Conservation (phyloP, 2,888 invertebrate genomes). For the Oscheius sp. region DNA sequence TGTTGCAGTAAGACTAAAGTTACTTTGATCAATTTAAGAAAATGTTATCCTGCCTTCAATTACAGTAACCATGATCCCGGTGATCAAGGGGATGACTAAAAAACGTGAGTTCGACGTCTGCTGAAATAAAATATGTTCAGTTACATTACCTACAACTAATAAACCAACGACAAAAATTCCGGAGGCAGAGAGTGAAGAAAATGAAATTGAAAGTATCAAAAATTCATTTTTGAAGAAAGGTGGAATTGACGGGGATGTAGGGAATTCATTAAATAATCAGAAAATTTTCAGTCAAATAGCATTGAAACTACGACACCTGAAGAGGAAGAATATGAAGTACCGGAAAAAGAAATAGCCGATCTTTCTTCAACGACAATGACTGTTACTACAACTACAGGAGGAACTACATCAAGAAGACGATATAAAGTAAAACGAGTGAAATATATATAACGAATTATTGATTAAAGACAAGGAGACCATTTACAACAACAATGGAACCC, state of each 20-base stretch:
- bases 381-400: neutral
- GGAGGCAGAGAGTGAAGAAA: slow-evolving; percentile 29
- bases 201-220: slow-evolving; percentile 29
- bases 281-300: slow-evolving; percentile 13
- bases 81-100: slow-evolving; percentile 15
- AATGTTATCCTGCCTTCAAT: neutral
- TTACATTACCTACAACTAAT: neutral
- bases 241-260: slow-evolving; percentile 23
- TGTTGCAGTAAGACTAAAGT: slow-evolving; percentile 55
- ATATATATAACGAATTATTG: neutral
- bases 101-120: neutral
- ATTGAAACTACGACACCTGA: slow-evolving; percentile 19
- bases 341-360: neutral
- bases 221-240: slow-evolving; percentile 30
- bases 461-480: slow-evolving; percentile 21
- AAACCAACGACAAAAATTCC: slow-evolving; percentile 11
- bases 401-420: slow-evolving; percentile 15
- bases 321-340: slow-evolving; percentile 23
- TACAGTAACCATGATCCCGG: slow-evolving; percentile 12
- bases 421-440: neutral
- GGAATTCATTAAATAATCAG: neutral
- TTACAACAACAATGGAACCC: neutral
- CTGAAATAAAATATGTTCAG: neutral
- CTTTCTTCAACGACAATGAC: neutral
- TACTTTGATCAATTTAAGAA: slow-evolving; percentile 3